Evolutionary conservation across 1,140 invertebrate genomes (phyloP).

Genomic region (Megathymus violae): DNA sequence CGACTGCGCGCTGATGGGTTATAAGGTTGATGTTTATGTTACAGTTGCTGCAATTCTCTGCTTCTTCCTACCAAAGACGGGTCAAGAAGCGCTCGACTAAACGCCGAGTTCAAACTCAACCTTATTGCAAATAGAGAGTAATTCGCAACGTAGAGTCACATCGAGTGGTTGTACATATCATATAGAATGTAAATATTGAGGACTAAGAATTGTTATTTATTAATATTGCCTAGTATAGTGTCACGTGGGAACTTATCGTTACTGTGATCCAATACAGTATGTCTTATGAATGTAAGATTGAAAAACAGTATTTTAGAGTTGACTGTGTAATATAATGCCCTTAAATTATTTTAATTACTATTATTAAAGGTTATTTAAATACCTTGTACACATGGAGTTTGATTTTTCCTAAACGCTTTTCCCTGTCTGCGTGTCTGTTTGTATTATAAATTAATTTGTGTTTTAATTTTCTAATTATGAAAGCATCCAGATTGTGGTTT

Average conservation of each 20-base stretch:
- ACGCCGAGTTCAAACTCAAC: constrained; percentile 42
- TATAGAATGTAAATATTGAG: constrained; percentile 78
- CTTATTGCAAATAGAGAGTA: constrained; percentile 72
- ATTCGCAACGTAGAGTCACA: constrained; percentile 49
- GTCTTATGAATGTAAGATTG: constrained; percentile 61
- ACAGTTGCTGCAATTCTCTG: constrained; percentile 87
- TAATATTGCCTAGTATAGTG: constrained; percentile 47
- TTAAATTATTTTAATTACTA: constrained; percentile 78
- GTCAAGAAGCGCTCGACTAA: constrained; percentile 87
- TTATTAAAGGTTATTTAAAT: constrained; percentile 75
- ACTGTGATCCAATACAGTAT: constrained; percentile 71
- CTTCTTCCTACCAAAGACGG: constrained; percentile 87
- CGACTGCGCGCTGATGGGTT: background rate
- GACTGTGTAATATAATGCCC: constrained; percentile 78
- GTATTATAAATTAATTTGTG: too few species aligned
- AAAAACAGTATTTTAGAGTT: constrained; percentile 80
- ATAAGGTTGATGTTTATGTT: constrained; percentile 57
- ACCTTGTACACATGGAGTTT: constrained; percentile 50
- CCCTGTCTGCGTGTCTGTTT: too few species aligned
- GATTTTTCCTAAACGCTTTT: constrained; percentile 46
- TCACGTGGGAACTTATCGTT: constrained; percentile 35
- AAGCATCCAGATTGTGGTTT: too few species aligned
- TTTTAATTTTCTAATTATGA: too few species aligned
- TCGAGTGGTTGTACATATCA: constrained; percentile 67
- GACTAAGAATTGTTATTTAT: constrained; percentile 72